Evolutionary conservation across 2,797 vertebrate genomes (phyloP), one percentile per base, ranked within the genome.

Genomic region (Rhabdomys pumilio): DNA sequence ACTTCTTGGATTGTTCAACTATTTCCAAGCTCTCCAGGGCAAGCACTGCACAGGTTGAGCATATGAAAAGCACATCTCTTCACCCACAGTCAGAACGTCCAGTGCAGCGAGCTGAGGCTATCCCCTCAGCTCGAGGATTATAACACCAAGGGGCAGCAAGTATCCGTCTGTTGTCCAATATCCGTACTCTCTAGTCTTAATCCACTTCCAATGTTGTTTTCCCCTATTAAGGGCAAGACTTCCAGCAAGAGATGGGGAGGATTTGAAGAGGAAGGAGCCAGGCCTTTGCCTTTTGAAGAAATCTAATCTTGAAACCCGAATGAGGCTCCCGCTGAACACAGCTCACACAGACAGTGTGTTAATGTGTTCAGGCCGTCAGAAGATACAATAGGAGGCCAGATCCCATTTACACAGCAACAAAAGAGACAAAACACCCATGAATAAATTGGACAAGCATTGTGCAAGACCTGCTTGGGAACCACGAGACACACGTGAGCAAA

Each of bases 41-140:
- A 6, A 6, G 53, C 3, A 1, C 69, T 20, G 19, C 3, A 22
- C 15, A 59, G 55, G 38, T 1, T 44, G 26, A 6, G 6, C 6
- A 3, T 69, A n/a, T 6, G 10, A 31, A 22, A 47, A n/a, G 79
- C 59, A 6, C 3, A 2, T 3, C 11, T 0, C 14, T 0, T 0
- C 34, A 31, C 29, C 50, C 69, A 79, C 15, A 13, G 24, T 11
- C 1, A 0, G 4, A 22, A 20, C 19, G 0, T 59, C 0, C 0
- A 1, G 38, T 0, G 1, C 12, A 55, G 8, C 1, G 9, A 5
- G 3, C 24, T 4, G 1, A 17, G n/a, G 15, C 50, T 19, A 0
- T 29, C 6, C 0, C 47, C n/a, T 8, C 0, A 0, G 26, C n/a
- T 47, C 0, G 0, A 0, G 0, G 24, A 17, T 17, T 14, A 4